phyloP scores from a whole-genome alignment of 1,140 invertebrate genomes.

The Lepidurus packardi region DNA sequence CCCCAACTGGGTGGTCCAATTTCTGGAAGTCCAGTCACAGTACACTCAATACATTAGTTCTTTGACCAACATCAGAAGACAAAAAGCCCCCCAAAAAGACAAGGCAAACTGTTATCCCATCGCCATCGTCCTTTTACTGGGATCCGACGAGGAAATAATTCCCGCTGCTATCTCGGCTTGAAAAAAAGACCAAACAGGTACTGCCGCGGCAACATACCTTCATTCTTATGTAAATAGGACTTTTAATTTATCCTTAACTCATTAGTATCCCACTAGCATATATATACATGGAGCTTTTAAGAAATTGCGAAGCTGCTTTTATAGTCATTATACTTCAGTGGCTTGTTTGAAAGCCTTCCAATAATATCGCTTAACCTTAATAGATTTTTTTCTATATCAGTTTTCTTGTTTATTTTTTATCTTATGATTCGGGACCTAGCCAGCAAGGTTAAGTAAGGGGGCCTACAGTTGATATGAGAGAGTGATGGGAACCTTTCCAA shows the following conservation, averaged over 20 bases:
- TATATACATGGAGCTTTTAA: neutral
- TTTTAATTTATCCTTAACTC: neutral
- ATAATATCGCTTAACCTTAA: neutral
- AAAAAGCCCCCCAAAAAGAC: neutral
- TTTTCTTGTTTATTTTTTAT: no score
- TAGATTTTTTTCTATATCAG: neutral
- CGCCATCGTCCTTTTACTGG: neutral
- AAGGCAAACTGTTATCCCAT: neutral
- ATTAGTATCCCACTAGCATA: neutral
- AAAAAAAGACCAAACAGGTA: neutral
- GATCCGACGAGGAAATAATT: neutral
- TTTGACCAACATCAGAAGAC: neutral
- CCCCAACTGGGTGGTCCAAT: no score
- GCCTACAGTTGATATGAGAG: neutral
- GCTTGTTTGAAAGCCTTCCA: neutral
- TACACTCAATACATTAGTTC: no score
- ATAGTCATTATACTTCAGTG: neutral
- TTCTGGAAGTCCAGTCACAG: no score
- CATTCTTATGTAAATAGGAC: conserved; percentile 6
- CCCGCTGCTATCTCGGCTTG: neutral
- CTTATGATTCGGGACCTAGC: neutral
- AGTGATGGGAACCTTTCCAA: neutral
- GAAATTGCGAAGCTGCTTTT: neutral
- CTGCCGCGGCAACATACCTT: neutral
- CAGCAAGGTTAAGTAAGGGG: neutral